Base-by-base conservation (phyloP, 2,888 invertebrate genomes). In the Athalia cordata region DNA sequence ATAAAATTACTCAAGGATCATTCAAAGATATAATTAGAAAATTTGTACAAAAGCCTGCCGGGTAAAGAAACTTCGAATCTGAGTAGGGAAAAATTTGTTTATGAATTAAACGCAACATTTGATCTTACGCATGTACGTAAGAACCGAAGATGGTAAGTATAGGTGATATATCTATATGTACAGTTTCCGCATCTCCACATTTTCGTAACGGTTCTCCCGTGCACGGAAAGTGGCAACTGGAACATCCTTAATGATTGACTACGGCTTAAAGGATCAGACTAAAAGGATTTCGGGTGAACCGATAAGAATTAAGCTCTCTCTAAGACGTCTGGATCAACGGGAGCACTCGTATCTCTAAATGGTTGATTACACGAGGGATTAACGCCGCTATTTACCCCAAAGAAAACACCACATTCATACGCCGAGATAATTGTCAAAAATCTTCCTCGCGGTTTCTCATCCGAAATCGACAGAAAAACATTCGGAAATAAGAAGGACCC, bases 251-350 rank as follows among this genome's bases (percentile, higher is more conserved):
- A 75, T 64, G 75, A 75, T 62, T 64, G 75, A 64, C 75, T 64
- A 64, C 61, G 64, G 75, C 75, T 75, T 50, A 61, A 64, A 49
- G 75, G 75, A 75, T 75, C 75, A 75, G 62, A n/a, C 75, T 75
- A 64, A 75, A 75, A 49, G 75, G 75, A 75, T 75, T 75, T 75
- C 52, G 62, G 75, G 61, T 75, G 61, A 61, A 75, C 75, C 75
- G 75, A 75, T 75, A 75, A 75, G 75, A 75, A 75, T 75, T 75
- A 75, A 75, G 75, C 75, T 75, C 75, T 29, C 29, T 75, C 64
- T 75, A 75, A 75, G 75, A 62, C 75, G 61, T 64, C 50, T 13
- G 75, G 75, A 75, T 64, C 75, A 75, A 61, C 62, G 57, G 47
- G 7, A 57, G 29, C 8, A 59, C 47, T 59, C 45, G 72, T 45